Base-by-base conservation (phyloP, 2,888 invertebrate species). In the Galerucella nymphaeae region DNA sequence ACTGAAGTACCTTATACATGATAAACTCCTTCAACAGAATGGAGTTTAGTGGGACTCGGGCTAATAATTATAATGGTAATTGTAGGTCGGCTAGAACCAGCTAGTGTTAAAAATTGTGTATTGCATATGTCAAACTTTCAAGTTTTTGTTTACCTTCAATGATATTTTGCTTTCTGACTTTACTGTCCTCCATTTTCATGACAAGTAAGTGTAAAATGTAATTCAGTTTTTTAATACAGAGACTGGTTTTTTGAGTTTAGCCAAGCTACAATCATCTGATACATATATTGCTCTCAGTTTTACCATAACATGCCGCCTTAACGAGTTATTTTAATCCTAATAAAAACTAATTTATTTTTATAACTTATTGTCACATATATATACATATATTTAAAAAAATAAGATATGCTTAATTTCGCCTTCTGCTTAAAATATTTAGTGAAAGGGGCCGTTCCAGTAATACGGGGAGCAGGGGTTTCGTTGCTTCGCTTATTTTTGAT, bases 351-450 rank as follows among this genome's bases (percentile, higher is more conserved):
- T 18, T 53, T 14, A 45, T 48, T 8, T 48, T n/a, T 48, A 48
- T 48, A 53, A 53, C 18, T 18, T 53, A 53, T 53, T 53, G 53
- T 53, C 18, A 16, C 18, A 53, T 53, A 53, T 53, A 53, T 53
- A 53, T 53, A 53, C 18, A 53, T 53, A 53, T 53, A 53, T 53
- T 18, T 50, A 16, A 8, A 16, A 8, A 50, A n/a, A 16, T n/a
- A 18, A 18, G 53, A 53, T 53, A 53, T 53, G 53, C 53, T 53
- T 53, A 53, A 10, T 53, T 53, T 53, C 10, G 53, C n/a, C 14
- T 48, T 14, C 48, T 48, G 48, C 48, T 48, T n/a, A 11, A n/a
- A 48, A 48, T 14, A 6, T 30, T 30, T 4, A 30, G 5, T 30
- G 2, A 30, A 30, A 30, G n/a, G n/a, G n/a, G n/a, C n/a, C n/a